Evolutionary conservation across 2,888 invertebrate genomes (phyloP).

Genomic region (Opisthograptis luteolata): DNA sequence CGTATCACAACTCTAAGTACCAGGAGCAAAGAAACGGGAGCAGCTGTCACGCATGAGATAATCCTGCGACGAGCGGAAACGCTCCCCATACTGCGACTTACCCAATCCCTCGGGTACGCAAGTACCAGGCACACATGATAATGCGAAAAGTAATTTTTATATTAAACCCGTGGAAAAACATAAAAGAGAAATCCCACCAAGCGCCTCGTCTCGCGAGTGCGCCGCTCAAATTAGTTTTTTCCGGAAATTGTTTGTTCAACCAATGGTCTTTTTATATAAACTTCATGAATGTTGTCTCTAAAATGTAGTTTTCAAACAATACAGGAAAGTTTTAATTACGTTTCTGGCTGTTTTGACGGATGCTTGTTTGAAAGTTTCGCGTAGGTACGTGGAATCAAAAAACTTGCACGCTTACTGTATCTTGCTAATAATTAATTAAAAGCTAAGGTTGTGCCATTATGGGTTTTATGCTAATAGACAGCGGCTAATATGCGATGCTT

Average conservation of each 20-base stretch:
- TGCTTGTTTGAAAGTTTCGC: slow-evolving; percentile 48
- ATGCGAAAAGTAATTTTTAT: slow-evolving; percentile 81
- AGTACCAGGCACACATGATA: slow-evolving; percentile 74
- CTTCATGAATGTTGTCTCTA: slow-evolving; percentile 70
- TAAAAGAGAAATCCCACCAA: slow-evolving; percentile 71
- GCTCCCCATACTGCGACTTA: slow-evolving; percentile 60
- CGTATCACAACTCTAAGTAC: slow-evolving; percentile 52
- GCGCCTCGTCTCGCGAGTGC: slow-evolving; percentile 61
- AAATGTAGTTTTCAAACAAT: slow-evolving; percentile 27
- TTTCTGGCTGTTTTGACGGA: slow-evolving; percentile 23
- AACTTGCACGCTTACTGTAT: slow-evolving; percentile 55
- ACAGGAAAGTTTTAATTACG: slow-evolving; percentile 46
- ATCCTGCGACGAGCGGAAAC: slow-evolving; percentile 63
- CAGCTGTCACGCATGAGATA: slow-evolving; percentile 80
- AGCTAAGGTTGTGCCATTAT: slow-evolving; percentile 73
- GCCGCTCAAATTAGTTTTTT: slow-evolving; percentile 81
- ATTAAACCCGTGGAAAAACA: slow-evolving; percentile 80
- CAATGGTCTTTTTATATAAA: slow-evolving; percentile 63
- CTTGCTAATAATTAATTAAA: slow-evolving; percentile 79
- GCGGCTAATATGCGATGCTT: slow-evolving; percentile 70
- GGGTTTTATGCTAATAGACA: slow-evolving; percentile 78
- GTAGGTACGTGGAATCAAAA: slow-evolving; percentile 57
- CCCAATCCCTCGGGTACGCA: slow-evolving; percentile 55
- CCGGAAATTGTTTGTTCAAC: slow-evolving; percentile 77
- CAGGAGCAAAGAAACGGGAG: slow-evolving; percentile 55